Evolutionary conservation across 2,113 vertebrate species (phyloP).

Genomic region (Phyllostomus discolor): DNA sequence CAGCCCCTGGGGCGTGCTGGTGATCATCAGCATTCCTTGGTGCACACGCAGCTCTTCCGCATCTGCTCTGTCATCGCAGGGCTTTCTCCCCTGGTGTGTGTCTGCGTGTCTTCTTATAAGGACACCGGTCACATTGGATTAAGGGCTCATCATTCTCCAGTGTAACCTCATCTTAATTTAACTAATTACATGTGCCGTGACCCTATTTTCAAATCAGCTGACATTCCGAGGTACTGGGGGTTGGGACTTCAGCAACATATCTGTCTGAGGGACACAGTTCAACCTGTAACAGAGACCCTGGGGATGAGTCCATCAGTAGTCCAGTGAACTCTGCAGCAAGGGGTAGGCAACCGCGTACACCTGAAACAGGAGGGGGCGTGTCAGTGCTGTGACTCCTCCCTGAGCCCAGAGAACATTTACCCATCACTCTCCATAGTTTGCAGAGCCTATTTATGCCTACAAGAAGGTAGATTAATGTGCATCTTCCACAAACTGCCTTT

Average conservation of each 20-base stretch:
- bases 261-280: neutral
- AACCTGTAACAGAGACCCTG: neutral
- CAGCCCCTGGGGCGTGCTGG: neutral
- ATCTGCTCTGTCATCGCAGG: neutral
- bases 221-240: neutral
- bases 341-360: too few relatives aligned
- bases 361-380: neutral
- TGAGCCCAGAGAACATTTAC: neutral
- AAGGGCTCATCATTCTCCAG: neutral
- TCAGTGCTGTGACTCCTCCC: neutral
- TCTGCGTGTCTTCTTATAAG: neutral
- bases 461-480: neutral
- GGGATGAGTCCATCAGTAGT: neutral
- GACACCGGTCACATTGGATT: neutral
- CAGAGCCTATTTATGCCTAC: neutral
- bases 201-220: neutral
- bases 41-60: neutral
- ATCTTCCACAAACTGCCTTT: neutral
- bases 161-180: neutral
- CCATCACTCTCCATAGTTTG: neutral
- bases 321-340: neutral
- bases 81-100: accelerated
- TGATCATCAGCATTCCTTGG: accelerated
- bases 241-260: neutral
- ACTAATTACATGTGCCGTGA: neutral